Percentiles rank a stretch among this genome's conserved stretches.
Evolutionary conservation across 2,113 vertebrate genomes (phyloP).

Genomic region (Spermophilus dauricus): DNA sequence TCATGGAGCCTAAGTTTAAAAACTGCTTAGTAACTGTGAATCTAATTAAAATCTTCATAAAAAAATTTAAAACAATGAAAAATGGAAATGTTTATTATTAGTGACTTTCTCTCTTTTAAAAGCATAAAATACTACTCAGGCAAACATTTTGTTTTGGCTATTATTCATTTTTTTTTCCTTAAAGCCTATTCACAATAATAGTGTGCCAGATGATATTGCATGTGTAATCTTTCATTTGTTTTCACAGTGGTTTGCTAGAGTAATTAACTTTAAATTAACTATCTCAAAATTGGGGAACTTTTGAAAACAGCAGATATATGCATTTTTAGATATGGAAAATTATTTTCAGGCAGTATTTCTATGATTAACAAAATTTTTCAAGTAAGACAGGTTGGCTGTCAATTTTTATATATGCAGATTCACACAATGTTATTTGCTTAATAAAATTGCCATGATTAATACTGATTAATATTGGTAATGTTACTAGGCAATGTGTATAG

Average conservation of each 20-base stretch:
- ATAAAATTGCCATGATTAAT: constrained; percentile 12
- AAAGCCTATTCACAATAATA: constrained; percentile 55
- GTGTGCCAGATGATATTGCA: neutral
- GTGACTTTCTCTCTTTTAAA: constrained; percentile 6
- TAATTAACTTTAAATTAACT: constrained; percentile 49
- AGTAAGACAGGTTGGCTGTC: neutral
- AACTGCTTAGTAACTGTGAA: constrained; percentile 70
- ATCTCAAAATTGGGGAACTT: constrained; percentile 1
- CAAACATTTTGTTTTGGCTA: constrained; percentile 62
- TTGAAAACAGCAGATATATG: neutral
- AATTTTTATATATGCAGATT: constrained; percentile 51
- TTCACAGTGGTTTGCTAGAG: neutral
- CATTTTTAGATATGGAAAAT: constrained; percentile 29
- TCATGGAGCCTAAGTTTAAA: constrained; percentile 75
- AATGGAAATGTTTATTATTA: constrained; percentile 56
- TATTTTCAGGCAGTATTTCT: constrained; percentile 59
- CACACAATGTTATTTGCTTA: constrained; percentile 20
- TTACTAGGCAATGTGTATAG: neutral
- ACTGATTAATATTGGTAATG: neutral
- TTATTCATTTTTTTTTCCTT: constrained; percentile 55
- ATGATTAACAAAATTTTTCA: neutral
- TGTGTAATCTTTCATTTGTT: constrained; percentile 50
- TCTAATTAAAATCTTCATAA: constrained; percentile 83
- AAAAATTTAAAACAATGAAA: constrained; percentile 86
- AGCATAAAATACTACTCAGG: constrained; percentile 47